A percentile compares a stretch with the other conserved stretches of the same genome.
phyloP scores from a whole-genome alignment of 2,888 invertebrate species.

The Andrena marginata region DNA sequence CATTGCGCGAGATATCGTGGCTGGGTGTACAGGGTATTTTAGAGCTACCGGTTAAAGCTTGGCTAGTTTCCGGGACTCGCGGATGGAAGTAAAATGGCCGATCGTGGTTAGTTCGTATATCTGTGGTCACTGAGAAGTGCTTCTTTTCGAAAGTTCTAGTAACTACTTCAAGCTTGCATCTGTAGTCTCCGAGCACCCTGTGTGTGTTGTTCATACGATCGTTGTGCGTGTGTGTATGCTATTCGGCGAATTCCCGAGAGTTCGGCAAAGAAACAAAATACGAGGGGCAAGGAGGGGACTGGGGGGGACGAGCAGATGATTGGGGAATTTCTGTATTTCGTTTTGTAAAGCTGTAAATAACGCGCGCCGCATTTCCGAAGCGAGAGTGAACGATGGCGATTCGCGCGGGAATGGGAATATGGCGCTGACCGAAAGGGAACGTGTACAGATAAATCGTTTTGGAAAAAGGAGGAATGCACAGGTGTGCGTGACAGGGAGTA shows the following conservation, averaged over 20 bases:
- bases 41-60: not conserved
- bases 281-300: not conserved
- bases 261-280: not conserved
- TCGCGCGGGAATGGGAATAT: constrained; percentile 22
- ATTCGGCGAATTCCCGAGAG: not conserved
- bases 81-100: no score
- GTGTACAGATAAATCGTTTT: constrained; percentile 51
- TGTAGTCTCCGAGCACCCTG: not conserved
- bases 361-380: constrained; percentile 36
- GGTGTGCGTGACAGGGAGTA: constrained; percentile 25
- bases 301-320: not conserved
- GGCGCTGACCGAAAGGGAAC: not conserved
- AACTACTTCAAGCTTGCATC: no score
- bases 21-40: not conserved
- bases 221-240: not conserved
- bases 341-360: constrained; percentile 56
- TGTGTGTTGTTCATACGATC: not conserved
- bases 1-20: not conserved
- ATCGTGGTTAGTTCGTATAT: no score
- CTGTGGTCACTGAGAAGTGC: no score
- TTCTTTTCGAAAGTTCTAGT: no score
- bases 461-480: not conserved
- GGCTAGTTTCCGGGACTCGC: no score
- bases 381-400: constrained; percentile 21
- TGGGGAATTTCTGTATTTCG: constrained; percentile 27